These are phyloP conservation scores for Listronotus oregonensis DNA, from an alignment of 1,140 invertebrate species.

Conservation along the genomic window DNA sequence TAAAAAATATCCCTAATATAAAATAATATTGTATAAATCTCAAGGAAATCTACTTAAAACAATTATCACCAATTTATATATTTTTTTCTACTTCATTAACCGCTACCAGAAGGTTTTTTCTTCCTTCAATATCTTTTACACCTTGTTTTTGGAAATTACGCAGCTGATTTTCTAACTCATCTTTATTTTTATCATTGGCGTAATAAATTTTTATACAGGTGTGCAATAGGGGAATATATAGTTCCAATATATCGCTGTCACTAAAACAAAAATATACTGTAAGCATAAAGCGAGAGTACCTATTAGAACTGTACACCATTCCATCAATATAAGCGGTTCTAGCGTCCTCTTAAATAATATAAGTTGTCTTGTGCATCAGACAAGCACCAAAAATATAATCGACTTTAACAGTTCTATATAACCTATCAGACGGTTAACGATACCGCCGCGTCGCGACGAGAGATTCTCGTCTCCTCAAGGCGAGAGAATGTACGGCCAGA, in stretches of 20 bases:
- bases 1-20: too few species aligned
- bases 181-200: conserved; percentile 66
- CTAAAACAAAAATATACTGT: conserved; percentile 48
- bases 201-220: conserved; percentile 71
- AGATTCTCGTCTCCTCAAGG: too few species aligned
- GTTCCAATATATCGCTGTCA: conserved; percentile 66
- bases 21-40: not conserved
- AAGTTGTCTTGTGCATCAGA: too few species aligned
- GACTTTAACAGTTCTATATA: too few species aligned
- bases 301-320: too few species aligned
- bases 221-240: conserved; percentile 73
- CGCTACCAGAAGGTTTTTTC: conserved; percentile 56
- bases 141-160: conserved; percentile 64
- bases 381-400: too few species aligned
- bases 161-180: conserved; percentile 64
- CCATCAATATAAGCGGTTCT: too few species aligned
- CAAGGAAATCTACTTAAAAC: not conserved
- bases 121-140: conserved; percentile 64
- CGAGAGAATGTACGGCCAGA: too few species aligned
- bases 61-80: conserved; percentile 22
- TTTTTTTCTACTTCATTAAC: conserved; percentile 38
- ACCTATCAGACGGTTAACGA: too few species aligned
- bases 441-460: too few species aligned
- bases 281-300: not conserved
- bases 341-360: too few species aligned